These are phyloP conservation scores for Aradophagus sp. DNA, from an alignment of 1,140 invertebrate species.

Conservation along the genomic window DNA sequence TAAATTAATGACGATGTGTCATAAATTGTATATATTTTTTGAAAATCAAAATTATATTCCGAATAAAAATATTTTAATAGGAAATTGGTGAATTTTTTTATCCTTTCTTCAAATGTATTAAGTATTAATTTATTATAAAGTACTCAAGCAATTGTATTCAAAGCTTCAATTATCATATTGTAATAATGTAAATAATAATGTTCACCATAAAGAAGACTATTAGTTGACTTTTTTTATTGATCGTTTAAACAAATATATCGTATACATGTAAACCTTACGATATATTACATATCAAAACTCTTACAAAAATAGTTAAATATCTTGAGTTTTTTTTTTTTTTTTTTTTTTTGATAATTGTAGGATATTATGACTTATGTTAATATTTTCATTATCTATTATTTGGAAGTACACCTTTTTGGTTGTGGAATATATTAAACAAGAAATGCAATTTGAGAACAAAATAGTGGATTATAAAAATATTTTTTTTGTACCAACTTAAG, in stretches of 20 bases:
- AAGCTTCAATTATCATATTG: too few species aligned
- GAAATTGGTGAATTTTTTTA: too few species aligned
- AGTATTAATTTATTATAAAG: too few species aligned
- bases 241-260: neutral
- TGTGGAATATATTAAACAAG: neutral
- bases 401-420: constrained; percentile 1
- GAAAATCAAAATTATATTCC: too few species aligned
- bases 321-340: neutral
- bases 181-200: too few species aligned
- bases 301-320: constrained; percentile 10
- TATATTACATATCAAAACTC: constrained; percentile 3
- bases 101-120: too few species aligned
- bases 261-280: neutral
- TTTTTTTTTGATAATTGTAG: neutral
- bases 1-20: too few species aligned
- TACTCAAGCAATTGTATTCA: too few species aligned
- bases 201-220: too few species aligned
- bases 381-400: constrained; percentile 10
- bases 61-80: too few species aligned
- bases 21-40: too few species aligned
- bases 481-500: neutral
- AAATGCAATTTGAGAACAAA: neutral
- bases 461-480: neutral
- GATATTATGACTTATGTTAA: neutral
- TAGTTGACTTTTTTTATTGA: too few species aligned